These are phyloP conservation scores for Noturus placidus DNA, from an alignment of 2,113 vertebrate genomes.

Conservation along the genomic window DNA sequence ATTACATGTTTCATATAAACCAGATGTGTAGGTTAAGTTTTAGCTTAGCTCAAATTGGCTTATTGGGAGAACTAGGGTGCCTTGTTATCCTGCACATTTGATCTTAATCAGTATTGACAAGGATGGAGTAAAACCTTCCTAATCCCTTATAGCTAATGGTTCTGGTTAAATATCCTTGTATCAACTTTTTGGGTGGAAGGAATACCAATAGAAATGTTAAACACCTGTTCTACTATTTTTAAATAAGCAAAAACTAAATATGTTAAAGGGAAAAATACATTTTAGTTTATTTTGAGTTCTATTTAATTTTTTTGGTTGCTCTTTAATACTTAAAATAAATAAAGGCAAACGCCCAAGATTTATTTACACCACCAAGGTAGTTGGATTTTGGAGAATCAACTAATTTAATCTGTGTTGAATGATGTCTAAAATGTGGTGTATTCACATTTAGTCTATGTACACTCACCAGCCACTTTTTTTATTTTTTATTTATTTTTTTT, in stretches of 20 bases:
- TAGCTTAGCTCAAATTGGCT: constrained; percentile 61
- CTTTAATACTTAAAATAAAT: not conserved
- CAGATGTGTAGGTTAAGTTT: constrained; percentile 35
- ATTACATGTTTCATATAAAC: constrained; percentile 7
- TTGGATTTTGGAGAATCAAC: not conserved
- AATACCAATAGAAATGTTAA: not conserved
- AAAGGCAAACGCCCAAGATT: not conserved
- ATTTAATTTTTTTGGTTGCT: not conserved
- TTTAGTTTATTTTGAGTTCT: not conserved
- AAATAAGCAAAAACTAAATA: not conserved
- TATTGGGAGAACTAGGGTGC: constrained; percentile 66
- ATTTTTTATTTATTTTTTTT: too few species aligned
- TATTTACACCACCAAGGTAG: not conserved
- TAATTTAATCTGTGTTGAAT: not conserved
- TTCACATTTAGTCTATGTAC: not conserved
- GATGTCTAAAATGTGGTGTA: not conserved
- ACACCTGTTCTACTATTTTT: not conserved
- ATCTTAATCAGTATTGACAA: constrained; percentile 66
- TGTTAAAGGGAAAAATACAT: not conserved
- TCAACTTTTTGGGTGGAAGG: not conserved
- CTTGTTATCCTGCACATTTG: constrained; percentile 54
- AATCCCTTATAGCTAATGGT: constrained; percentile 66
- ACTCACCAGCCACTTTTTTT: not conserved
- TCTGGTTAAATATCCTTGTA: constrained; percentile 54
- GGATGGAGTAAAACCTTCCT: constrained; percentile 58